A percentile compares a stretch with the other conserved stretches of the same genome.
Conservation (phyloP, 2,888 invertebrate species). For the Serrognathus titanus region DNA sequence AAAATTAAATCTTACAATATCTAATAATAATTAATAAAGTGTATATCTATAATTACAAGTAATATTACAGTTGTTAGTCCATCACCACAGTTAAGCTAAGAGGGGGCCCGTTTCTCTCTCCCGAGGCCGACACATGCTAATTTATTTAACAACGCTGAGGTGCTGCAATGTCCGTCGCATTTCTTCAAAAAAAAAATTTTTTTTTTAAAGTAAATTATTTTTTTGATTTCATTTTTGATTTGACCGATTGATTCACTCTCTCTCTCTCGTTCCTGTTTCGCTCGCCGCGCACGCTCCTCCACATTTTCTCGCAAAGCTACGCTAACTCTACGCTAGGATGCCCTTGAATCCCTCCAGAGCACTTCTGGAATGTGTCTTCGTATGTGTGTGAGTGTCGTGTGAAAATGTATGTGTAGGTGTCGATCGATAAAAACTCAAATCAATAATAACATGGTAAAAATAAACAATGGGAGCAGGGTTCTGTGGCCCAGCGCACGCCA, state of each 20-base stretch:
- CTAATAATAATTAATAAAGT: slow-evolving; percentile 26
- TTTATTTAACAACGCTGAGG: slow-evolving; percentile 27
- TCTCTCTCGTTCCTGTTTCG: slow-evolving; percentile 11
- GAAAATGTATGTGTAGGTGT: not conserved
- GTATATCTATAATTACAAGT: slow-evolving; percentile 42
- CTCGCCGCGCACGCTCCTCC: not conserved
- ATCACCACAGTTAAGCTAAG: slow-evolving; percentile 49
- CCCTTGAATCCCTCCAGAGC: slow-evolving; percentile 53
- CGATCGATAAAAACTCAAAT: slow-evolving; percentile 31
- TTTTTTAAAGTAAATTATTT: slow-evolving; percentile 2
- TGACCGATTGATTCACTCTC: slow-evolving; percentile 3
- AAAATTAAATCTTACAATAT: slow-evolving; percentile 37
- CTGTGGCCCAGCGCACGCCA: slow-evolving; percentile 38
- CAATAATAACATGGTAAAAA: slow-evolving; percentile 29
- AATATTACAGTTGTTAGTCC: slow-evolving; percentile 48
- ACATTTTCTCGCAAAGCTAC: slow-evolving; percentile 28
- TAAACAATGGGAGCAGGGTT: slow-evolving; percentile 37
- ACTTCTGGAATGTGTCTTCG: slow-evolving; percentile 48
- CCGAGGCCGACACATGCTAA: slow-evolving; percentile 10
- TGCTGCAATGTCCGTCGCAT: slow-evolving; percentile 22
- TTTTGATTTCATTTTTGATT: slow-evolving; percentile 10
- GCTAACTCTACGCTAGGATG: slow-evolving; percentile 45
- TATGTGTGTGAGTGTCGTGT: too few species aligned
- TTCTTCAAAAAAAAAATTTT: slow-evolving; percentile 2
- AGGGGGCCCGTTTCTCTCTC: slow-evolving; percentile 19